Evolutionary conservation across 2,113 vertebrate species (phyloP), one percentile per base, ranked within the genome.

Genomic region (Daubentonia madagascariensis): DNA sequence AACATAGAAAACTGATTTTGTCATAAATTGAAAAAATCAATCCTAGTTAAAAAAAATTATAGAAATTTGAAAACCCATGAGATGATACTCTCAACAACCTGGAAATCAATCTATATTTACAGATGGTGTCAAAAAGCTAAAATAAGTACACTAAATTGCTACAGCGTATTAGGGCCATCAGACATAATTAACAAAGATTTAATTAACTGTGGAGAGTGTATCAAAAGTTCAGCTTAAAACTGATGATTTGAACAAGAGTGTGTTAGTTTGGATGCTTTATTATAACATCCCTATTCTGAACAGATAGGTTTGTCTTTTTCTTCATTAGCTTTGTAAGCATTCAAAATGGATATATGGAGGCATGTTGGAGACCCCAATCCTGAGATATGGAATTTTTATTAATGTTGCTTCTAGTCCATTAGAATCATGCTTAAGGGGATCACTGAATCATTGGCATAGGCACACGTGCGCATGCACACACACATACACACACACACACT

Each of bases 151-250:
- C n/a, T 54, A 52, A 73, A 59, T 92, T 90, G 20, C 25, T 92
- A 14, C 2, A 61, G 18, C 3, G 0, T 91, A 30, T 68, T 84
- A 90, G 11, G 35, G 35, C 4, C 22, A 40, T 76, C n/a, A 81
- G 72, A 52, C 35, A 59, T 96, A 89, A 86, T 59, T 80, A 92
- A 76, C 30, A 86, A 92, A 92, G 81, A 83, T 81, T 93, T 88
- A 87, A 35, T 94, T 79, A 91, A 40, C 32, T 89, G 0, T 89
- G 37, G 54, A 93, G 14, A 63, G 8, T 87, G 17, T 89, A 32
- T 65, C 57, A 85, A 43, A 90, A 80, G 50, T 75, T 79, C 23
- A 52, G 28, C 70, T 85, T 35, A 90, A 93, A 88, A 70, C 28
- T 25, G 7, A 70, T 95, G n/a, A 73, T 57, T 85, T 28, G 23